Evolutionary conservation across 2,797 vertebrate species (phyloP), one percentile per base, ranked within the genome.

Genomic region (Lepus townsendii): DNA sequence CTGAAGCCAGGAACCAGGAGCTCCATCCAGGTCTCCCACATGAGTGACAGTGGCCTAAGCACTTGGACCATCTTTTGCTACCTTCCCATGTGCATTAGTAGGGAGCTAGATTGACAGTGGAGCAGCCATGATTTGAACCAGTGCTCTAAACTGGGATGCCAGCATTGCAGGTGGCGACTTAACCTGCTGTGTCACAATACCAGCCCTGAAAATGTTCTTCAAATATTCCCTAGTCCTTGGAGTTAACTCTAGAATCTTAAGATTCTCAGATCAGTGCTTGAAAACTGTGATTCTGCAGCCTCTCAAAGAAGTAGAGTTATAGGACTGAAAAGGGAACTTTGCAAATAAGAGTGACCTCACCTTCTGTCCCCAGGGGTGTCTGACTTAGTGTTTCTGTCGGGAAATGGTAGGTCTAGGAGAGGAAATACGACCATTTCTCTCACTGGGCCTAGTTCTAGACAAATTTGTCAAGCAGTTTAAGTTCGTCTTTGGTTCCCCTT

Each of bases 401-500:
- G 30, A 2, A 85, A 17, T 88, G 26, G 27, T 35, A 12, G 30
- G 63, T 85, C 30, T 27, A 11, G n/a, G 65, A 60, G 73, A 96
- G 50, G 60, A 75, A 19, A 42, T 60, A 69, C 12, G 79, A 32
- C 42, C 68, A 17, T 88, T 88, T 95, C 83, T 84, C 13, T 90
- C 32, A 38, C 11, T 60, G 27, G 60, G 30, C 30, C 71, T 4
- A 5, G 35, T 54, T 95, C 86, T 82, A 83, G 83, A 60, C 14
- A 91, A 35, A 79, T 24, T 82, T 69, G 50, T 85, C 32, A 89
- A 90, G 54, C 26, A 88, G 32, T 27, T 95, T 38, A 3, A 71
- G 50, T 92, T 94, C 88, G n/a, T 88, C 35, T 88, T 42, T 60
- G 52, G n/a, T 83, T 50, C 11, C 35, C 66, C 78, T 96, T 90